Percentiles rank a stretch among this genome's conserved stretches.
Evolutionary conservation across 1,140 invertebrate species (phyloP).

Genomic region (Myzus persicae): DNA sequence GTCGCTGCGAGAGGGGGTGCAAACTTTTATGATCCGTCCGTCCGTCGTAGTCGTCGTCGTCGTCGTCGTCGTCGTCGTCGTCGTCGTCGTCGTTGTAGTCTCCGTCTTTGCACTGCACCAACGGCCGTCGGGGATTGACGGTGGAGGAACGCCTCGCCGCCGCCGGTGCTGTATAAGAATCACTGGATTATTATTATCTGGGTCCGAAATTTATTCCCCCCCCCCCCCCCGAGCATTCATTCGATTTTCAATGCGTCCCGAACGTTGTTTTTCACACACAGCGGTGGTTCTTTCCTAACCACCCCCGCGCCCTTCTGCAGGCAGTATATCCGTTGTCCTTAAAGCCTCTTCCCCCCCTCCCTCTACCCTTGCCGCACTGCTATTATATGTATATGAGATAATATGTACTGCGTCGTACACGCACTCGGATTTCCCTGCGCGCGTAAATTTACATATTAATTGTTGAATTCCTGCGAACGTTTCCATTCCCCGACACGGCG

Average conservation of each 20-base stretch:
- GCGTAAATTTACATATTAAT: slow-evolving; percentile 56
- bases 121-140: not conserved
- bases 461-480: slow-evolving; percentile 36
- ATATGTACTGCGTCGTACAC: not conserved
- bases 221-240: not conserved
- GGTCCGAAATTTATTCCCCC: slow-evolving; percentile 53
- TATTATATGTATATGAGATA: not conserved
- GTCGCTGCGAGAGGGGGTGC: not conserved
- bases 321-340: not conserved
- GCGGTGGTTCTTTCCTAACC: not conserved
- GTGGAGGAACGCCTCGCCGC: not conserved
- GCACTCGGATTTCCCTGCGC: slow-evolving; percentile 6
- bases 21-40: slow-evolving; percentile 44
- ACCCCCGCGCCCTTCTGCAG: not conserved
- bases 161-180: not conserved
- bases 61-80: slow-evolving; percentile 24
- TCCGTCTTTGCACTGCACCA: not conserved
- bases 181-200: slow-evolving; percentile 57
- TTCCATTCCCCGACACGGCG: not conserved
- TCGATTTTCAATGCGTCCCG: not conserved
- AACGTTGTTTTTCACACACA: slow-evolving; percentile 9
- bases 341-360: not conserved
- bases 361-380: not conserved
- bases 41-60: slow-evolving; percentile 29
- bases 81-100: not conserved